Conservation (phyloP, 2,888 invertebrate genomes). For the Lithophane ornitopus region DNA sequence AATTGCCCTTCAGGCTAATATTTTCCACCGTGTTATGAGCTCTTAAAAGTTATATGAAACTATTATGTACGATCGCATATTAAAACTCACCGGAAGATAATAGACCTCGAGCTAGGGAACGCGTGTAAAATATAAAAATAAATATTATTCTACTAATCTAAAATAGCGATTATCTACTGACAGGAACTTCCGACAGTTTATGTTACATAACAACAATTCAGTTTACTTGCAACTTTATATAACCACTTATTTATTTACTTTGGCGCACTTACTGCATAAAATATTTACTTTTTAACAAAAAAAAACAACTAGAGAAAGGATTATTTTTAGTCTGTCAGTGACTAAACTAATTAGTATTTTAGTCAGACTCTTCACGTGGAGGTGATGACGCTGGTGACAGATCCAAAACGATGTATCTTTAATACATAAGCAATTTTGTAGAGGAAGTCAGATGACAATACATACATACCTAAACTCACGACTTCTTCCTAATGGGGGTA, state of each 20-base stretch:
- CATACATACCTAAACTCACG: neutral
- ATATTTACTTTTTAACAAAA: neutral
- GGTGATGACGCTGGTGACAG: neutral
- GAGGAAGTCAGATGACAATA: neutral
- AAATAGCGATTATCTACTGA: constrained; percentile 8
- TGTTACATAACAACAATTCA: constrained; percentile 31
- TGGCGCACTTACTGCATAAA: constrained; percentile 2
- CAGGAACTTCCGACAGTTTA: constrained; percentile 25
- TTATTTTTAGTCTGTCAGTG: neutral
- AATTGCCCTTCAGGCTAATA: no score
- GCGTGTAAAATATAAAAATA: neutral
- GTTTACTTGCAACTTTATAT: constrained; percentile 23
- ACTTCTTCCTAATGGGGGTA: neutral
- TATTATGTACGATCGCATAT: neutral
- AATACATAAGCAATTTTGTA: neutral
- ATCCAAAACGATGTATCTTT: neutral
- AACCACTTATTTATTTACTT: constrained; percentile 32
- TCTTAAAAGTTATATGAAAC: neutral
- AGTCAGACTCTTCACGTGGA: neutral
- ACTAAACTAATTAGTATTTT: constrained; percentile 15
- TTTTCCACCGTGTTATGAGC: no score
- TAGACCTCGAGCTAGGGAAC: neutral
- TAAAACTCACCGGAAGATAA: neutral
- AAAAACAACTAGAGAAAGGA: neutral
- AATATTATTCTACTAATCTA: neutral